These are phyloP conservation scores for Episyrphus balteatus DNA, from an alignment of 1,140 invertebrate species.

Conservation along the genomic window DNA sequence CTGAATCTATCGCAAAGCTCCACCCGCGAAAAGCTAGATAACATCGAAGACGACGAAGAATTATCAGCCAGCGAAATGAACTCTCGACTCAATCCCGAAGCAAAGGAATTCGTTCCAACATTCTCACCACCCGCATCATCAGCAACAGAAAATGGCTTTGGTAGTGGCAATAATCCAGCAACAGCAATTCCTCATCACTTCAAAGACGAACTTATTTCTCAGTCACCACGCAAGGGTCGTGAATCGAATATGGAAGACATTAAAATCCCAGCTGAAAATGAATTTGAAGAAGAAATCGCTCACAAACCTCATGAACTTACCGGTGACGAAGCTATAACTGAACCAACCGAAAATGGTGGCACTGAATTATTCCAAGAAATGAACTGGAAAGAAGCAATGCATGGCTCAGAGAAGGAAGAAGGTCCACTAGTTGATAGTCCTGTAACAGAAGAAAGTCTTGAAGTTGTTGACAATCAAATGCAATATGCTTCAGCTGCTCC, in stretches of 20 bases:
- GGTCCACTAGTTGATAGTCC: neutral
- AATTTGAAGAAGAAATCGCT: constrained; percentile 1
- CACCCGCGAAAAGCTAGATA: too few species aligned
- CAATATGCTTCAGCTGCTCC: neutral
- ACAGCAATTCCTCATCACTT: neutral
- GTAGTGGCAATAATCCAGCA: too few species aligned
- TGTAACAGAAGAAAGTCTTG: neutral
- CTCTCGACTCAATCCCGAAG: constrained; percentile 4
- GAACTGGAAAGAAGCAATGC: constrained; percentile 6
- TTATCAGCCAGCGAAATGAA: neutral
- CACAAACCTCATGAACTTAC: neutral
- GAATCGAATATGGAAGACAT: neutral
- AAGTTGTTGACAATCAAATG: neutral
- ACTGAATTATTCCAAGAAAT: constrained; percentile 2
- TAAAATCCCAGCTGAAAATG: constrained; percentile 1
- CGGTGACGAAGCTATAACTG: too few species aligned
- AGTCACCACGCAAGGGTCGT: constrained; percentile 2
- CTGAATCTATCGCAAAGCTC: too few species aligned
- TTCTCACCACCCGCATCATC: neutral
- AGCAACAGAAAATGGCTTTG: neutral
- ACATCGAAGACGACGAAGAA: too few species aligned
- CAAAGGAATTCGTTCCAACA: constrained; percentile 3
- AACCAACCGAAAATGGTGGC: too few species aligned
- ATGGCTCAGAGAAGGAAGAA: constrained; percentile 5
- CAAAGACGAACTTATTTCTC: neutral